These are phyloP conservation scores for Apteryx owenii DNA, from an alignment of 2,113 vertebrate species.

Conservation along the genomic window DNA sequence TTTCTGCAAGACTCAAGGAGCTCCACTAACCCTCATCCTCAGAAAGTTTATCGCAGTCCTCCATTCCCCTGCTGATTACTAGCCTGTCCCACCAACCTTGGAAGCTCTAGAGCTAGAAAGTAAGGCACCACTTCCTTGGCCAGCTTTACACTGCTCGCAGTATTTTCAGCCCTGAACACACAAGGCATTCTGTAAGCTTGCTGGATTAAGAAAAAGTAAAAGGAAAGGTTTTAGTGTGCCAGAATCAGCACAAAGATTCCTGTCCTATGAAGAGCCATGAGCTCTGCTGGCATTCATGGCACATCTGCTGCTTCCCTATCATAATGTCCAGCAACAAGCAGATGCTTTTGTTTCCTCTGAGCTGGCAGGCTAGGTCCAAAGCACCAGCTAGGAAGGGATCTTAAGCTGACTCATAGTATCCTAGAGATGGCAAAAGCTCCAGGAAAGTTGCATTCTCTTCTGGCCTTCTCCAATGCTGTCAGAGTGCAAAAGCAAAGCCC, in stretches of 20 bases:
- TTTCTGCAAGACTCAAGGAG: background rate
- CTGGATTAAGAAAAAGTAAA: slow-evolving; percentile 52
- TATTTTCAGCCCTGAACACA: slow-evolving; percentile 27
- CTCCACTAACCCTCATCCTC: background rate
- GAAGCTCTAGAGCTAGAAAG: background rate
- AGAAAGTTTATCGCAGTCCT: background rate
- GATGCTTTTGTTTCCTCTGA: slow-evolving; percentile 16
- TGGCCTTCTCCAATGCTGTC: rapidly evolving
- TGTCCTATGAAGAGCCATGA: slow-evolving; percentile 8
- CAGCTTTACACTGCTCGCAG: background rate
- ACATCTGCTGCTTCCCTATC: slow-evolving; percentile 32
- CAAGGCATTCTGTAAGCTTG: slow-evolving; percentile 38
- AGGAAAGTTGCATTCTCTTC: background rate
- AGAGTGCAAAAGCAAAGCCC: background rate
- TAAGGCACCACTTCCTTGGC: background rate
- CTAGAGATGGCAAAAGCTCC: slow-evolving; percentile 10
- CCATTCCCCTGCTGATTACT: background rate
- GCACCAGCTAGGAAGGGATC: background rate
- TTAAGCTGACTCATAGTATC: background rate
- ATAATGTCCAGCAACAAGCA: background rate
- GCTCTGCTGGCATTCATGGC: background rate
- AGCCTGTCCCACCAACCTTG: background rate
- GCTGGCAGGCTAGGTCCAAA: slow-evolving; percentile 41
- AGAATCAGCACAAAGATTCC: slow-evolving; percentile 65
- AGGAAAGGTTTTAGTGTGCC: slow-evolving; percentile 40